These are phyloP conservation scores for Zeus faber DNA, from an alignment of 2,113 vertebrate species.

Conservation along the genomic window DNA sequence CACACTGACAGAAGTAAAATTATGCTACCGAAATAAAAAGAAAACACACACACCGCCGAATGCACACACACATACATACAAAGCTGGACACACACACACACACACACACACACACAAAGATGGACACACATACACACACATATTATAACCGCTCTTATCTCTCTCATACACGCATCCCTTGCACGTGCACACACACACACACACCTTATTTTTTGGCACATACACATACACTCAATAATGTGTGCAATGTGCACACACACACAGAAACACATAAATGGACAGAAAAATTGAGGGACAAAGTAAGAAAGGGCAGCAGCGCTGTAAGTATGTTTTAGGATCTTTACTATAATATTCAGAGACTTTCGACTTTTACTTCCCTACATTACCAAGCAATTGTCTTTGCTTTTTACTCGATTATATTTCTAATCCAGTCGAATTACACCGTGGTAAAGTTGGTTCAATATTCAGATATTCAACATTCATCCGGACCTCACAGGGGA, in stretches of 20 bases:
- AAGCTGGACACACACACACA: conserved; percentile 19
- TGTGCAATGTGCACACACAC: conserved; percentile 4
- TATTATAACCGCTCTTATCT: conserved; percentile 38
- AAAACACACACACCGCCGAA: background rate
- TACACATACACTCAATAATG: background rate
- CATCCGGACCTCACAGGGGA: too few relatives aligned
- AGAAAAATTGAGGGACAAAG: background rate
- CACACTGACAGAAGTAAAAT: conserved; percentile 15
- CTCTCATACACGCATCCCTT: conserved; percentile 32
- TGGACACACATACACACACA: background rate
- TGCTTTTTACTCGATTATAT: too few relatives aligned
- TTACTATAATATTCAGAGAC: too few relatives aligned
- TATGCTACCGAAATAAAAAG: too few relatives aligned
- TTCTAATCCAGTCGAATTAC: too few relatives aligned
- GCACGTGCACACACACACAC: conserved; percentile 3
- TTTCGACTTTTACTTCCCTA: too few relatives aligned
- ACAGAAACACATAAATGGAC: background rate
- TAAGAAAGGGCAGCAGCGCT: too few relatives aligned
- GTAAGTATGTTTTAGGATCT: too few relatives aligned
- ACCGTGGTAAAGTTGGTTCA: too few relatives aligned
- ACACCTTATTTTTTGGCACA: background rate
- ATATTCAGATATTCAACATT: too few relatives aligned
- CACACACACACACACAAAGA: background rate
- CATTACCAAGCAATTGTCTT: too few relatives aligned
- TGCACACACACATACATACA: background rate